phyloP scores from a whole-genome alignment of 2,113 vertebrate genomes.

The Aphyosemion australe region DNA sequence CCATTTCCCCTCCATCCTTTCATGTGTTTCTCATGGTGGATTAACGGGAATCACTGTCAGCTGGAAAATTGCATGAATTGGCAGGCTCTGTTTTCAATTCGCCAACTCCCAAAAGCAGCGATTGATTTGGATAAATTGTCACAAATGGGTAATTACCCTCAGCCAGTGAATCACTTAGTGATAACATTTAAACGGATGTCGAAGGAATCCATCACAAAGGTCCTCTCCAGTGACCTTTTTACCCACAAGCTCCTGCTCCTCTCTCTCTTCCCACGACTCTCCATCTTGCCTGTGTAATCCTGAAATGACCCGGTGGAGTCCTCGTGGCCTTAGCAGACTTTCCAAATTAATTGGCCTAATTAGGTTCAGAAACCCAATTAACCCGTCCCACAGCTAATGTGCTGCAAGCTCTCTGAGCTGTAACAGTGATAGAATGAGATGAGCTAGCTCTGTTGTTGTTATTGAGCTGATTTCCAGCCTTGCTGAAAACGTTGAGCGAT shows the following conservation, averaged over 20 bases:
- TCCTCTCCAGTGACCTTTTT: conserved; percentile 26
- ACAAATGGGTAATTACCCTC: conserved; percentile 50
- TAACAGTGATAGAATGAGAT: conserved; percentile 27
- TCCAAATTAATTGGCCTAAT: conserved; percentile 77
- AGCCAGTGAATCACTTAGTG: conserved; percentile 27
- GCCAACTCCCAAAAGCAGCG: conserved; percentile 37
- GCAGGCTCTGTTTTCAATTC: conserved; percentile 40
- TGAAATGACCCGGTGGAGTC: conserved; percentile 57
- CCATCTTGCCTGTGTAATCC: conserved; percentile 52
- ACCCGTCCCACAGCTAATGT: conserved; percentile 34
- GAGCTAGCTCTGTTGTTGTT: conserved; percentile 8
- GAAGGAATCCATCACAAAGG: conserved; percentile 21
- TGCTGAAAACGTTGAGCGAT: conserved; percentile 2
- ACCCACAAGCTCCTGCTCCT: conserved; percentile 11
- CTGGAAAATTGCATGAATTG: conserved; percentile 40
- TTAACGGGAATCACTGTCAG: conserved; percentile 34
- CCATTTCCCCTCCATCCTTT: conserved; percentile 19
- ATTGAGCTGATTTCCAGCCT: conserved; percentile 6
- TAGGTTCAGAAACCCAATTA: conserved; percentile 70
- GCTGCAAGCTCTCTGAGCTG: conserved; percentile 37
- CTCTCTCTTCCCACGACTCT: conserved; percentile 41
- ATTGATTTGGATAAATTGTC: conserved; percentile 59
- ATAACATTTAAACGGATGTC: conserved; percentile 39
- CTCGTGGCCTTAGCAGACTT: conserved; percentile 56
- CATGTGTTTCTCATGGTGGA: conserved; percentile 51